Percentiles rank a stretch among this genome's conserved stretches.
Conservation (phyloP, 2,113 vertebrate genomes). For the Oreochromis tanganicae region DNA sequence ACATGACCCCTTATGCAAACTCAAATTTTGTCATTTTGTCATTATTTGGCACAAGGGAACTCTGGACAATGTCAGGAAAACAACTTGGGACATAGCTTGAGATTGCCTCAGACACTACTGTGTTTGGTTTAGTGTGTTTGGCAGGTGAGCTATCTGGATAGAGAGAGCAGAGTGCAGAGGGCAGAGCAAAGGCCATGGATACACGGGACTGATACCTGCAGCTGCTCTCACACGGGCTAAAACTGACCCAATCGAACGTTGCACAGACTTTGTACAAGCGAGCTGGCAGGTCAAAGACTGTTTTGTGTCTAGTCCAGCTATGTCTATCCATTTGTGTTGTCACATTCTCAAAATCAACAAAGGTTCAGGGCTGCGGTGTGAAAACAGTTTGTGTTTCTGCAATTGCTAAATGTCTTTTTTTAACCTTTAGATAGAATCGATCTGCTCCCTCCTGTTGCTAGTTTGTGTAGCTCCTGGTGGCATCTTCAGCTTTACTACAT, state of each 20-base stretch:
- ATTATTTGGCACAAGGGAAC: neutral
- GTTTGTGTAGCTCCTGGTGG: neutral
- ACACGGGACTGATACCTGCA: neutral
- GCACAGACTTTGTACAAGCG: neutral
- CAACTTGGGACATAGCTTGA: neutral
- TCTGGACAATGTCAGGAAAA: neutral
- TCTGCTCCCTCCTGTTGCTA: neutral
- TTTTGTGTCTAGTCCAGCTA: neutral
- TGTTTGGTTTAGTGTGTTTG: neutral
- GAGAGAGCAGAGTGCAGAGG: neutral
- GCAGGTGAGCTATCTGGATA: neutral
- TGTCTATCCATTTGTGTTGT: neutral
- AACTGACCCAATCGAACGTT: neutral
- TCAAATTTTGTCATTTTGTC: neutral
- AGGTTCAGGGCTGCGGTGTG: neutral
- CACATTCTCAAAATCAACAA: neutral
- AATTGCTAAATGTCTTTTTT: neutral
- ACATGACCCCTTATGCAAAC: neutral
- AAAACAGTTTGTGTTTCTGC: neutral
- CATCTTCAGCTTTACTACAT: neutral
- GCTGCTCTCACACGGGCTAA: neutral
- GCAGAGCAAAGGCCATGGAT: neutral
- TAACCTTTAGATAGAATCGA: neutral
- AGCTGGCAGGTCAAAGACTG: neutral
- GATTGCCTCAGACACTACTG: neutral